These are phyloP conservation scores for Trachemys scripta DNA, from an alignment of 2,113 vertebrate genomes.

Conservation along the genomic window DNA sequence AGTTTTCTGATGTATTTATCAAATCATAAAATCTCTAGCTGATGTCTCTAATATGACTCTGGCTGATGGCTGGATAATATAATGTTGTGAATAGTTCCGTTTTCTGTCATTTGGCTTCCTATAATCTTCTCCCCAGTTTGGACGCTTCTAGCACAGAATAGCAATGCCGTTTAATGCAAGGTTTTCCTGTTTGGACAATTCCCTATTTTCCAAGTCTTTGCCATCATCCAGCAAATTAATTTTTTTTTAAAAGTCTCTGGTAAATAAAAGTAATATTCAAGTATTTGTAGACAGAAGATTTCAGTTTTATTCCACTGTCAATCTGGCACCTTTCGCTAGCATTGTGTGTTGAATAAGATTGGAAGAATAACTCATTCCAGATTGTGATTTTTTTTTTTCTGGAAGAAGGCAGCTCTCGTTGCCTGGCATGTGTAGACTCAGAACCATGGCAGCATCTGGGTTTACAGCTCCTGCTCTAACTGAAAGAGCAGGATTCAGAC, in stretches of 20 bases:
- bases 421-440: neutral
- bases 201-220: neutral
- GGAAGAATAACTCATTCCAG: neutral
- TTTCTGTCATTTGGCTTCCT: slow-evolving; percentile 6
- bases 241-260: neutral
- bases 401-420: neutral
- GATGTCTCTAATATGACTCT: neutral
- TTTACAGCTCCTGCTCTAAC: neutral
- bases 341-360: neutral
- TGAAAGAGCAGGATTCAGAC: neutral
- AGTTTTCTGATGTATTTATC: slow-evolving; percentile 44
- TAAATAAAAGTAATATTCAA: neutral
- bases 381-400: neutral
- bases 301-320: slow-evolving; percentile 21
- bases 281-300: neutral
- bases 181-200: neutral
- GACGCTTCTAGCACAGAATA: neutral
- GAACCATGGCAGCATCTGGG: neutral
- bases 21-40: slow-evolving; percentile 26
- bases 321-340: neutral
- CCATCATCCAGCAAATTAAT: rapidly evolving
- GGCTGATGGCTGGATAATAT: slow-evolving; percentile 23
- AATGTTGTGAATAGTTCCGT: neutral
- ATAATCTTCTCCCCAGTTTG: neutral
- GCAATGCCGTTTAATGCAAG: neutral